phyloP scores from a whole-genome alignment of 1,140 invertebrate genomes.

The Saccostrea cuccullata region DNA sequence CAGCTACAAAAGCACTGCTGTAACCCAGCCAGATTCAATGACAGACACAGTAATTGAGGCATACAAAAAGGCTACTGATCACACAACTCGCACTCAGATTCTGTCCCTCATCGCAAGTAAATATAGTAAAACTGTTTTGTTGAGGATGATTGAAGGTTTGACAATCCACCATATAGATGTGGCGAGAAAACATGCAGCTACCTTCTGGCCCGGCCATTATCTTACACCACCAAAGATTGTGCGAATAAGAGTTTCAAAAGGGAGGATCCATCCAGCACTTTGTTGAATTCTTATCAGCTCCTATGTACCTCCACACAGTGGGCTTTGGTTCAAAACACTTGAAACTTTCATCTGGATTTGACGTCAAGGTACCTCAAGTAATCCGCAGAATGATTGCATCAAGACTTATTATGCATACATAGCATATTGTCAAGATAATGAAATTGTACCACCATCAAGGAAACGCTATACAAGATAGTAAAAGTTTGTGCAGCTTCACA shows the following conservation, averaged over 20 bases:
- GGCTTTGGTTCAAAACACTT: slow-evolving; percentile 41
- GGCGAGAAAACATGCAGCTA: slow-evolving; percentile 28
- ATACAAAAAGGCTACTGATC: no score
- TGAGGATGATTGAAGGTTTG: slow-evolving; percentile 5
- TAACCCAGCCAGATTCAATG: no score
- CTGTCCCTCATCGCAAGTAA: no score
- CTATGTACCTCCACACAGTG: slow-evolving; percentile 23
- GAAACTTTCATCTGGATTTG: slow-evolving; percentile 45
- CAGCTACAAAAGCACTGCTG: no score
- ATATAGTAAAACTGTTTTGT: no score
- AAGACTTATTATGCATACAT: slow-evolving; percentile 38
- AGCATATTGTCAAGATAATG: slow-evolving; percentile 35
- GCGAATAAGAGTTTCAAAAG: slow-evolving; percentile 18
- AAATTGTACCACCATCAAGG: slow-evolving; percentile 7
- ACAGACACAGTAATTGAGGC: no score
- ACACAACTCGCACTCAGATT: no score
- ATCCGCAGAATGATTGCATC: slow-evolving; percentile 49
- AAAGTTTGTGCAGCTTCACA: slow-evolving; percentile 29
- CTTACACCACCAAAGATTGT: slow-evolving; percentile 32
- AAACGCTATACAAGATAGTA: slow-evolving; percentile 40
- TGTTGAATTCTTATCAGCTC: no score
- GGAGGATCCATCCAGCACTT: slow-evolving; percentile 40
- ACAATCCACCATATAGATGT: slow-evolving; percentile 21
- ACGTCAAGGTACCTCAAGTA: slow-evolving; percentile 46
- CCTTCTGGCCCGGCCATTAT: neutral